These are phyloP conservation scores for Gasterosteus nipponicus DNA, from an alignment of 2,113 vertebrate species.

Conservation along the genomic window DNA sequence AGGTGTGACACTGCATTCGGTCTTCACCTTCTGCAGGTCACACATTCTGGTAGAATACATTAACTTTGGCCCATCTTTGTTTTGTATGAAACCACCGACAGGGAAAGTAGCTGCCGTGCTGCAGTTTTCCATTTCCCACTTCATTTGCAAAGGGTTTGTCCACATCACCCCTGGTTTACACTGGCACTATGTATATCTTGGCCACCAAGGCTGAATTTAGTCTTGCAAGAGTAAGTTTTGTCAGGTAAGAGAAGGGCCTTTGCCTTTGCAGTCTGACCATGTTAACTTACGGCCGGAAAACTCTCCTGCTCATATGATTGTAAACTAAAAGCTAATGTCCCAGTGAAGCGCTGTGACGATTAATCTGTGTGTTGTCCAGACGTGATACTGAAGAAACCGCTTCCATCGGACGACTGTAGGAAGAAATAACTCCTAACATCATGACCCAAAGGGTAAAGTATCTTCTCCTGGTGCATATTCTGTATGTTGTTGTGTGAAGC, in stretches of 20 bases:
- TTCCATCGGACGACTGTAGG: constrained; percentile 1
- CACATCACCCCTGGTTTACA: constrained; percentile 29
- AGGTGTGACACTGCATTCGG: constrained; percentile 39
- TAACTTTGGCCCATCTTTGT: constrained; percentile 29
- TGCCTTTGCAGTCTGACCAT: background rate
- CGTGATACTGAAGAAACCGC: background rate
- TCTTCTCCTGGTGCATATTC: background rate
- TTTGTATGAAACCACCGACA: constrained; percentile 47
- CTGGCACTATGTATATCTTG: constrained; percentile 40
- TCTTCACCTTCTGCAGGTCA: constrained; percentile 37
- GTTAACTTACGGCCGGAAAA: background rate
- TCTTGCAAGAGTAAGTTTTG: background rate
- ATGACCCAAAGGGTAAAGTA: constrained; percentile 58
- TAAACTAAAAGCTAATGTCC: background rate
- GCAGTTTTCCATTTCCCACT: constrained; percentile 42
- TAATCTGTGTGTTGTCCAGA: constrained; percentile 22
- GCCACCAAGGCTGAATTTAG: constrained; percentile 17
- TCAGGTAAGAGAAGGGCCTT: constrained; percentile 20
- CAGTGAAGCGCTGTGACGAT: background rate
- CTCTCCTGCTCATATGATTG: background rate
- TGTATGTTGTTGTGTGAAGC: background rate
- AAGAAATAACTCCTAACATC: background rate
- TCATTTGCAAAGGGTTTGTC: constrained; percentile 56
- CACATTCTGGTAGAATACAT: constrained; percentile 21
- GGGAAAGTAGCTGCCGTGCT: constrained; percentile 36